Conservation (phyloP, 1,140 invertebrate species). For the Calliopsis andreniformis region DNA sequence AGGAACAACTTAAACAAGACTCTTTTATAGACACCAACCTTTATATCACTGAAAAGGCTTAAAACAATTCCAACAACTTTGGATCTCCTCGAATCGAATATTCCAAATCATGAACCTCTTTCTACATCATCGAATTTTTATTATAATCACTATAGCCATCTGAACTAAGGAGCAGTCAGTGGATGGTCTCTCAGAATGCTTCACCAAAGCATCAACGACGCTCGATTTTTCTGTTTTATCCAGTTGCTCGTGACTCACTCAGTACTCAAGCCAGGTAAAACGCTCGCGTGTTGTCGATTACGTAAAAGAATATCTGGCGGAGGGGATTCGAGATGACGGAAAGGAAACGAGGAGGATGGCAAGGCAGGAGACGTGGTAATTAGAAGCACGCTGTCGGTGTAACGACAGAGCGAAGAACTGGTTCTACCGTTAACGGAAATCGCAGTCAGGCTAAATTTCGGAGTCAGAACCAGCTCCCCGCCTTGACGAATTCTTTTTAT, state of each 20-base stretch:
- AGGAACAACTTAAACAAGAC: background rate
- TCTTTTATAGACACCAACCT: no score
- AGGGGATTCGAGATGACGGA: constrained; percentile 27
- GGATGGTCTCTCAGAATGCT: no score
- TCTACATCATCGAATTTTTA: no score
- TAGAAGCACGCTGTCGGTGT: constrained; percentile 36
- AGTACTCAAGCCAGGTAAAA: constrained; percentile 50
- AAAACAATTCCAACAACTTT: no score
- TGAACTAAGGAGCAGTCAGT: no score
- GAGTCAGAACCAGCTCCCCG: constrained; percentile 22
- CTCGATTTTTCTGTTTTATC: background rate
- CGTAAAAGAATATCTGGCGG: constrained; percentile 46
- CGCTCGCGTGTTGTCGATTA: constrained; percentile 61
- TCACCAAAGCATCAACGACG: no score
- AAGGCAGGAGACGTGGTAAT: constrained; percentile 30
- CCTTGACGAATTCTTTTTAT: constrained; percentile 20
- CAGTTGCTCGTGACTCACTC: constrained; percentile 19
- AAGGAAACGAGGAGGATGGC: background rate
- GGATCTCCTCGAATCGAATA: no score
- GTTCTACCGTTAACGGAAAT: constrained; percentile 54
- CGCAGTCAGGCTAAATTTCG: background rate
- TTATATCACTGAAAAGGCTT: no score
- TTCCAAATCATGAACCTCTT: no score
- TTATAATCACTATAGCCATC: no score
- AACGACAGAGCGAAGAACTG: constrained; percentile 29